Conservation (phyloP, 2,797 vertebrate species). For the Gadopsis bispinosus region DNA sequence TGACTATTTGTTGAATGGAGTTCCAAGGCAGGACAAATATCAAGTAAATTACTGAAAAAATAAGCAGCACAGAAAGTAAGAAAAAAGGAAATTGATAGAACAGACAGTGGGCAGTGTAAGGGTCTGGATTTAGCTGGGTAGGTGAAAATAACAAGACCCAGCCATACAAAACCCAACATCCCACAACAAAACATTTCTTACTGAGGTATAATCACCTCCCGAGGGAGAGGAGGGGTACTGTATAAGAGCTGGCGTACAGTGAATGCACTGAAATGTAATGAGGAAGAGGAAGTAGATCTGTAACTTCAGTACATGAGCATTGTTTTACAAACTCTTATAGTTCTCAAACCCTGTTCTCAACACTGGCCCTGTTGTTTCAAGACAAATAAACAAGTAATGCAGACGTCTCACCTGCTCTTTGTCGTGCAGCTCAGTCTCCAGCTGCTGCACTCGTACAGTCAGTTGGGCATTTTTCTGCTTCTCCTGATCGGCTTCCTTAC, state of each 20-base stretch:
- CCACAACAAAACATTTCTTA: slow-evolving; percentile 38
- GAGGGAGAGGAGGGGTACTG: slow-evolving; percentile 24
- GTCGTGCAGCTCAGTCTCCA: slow-evolving; percentile 92
- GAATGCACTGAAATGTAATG: not conserved
- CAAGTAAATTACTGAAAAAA: slow-evolving; percentile 4
- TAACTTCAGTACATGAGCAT: slow-evolving; percentile 3
- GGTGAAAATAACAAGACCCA: slow-evolving; percentile 10
- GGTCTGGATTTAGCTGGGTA: slow-evolving; percentile 19
- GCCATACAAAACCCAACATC: slow-evolving; percentile 30
- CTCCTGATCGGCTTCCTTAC: slow-evolving; percentile 90
- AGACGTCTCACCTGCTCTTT: slow-evolving; percentile 90
- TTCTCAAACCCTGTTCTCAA: not conserved
- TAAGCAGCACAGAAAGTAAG: slow-evolving; percentile 2
- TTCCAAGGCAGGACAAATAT: slow-evolving; percentile 5
- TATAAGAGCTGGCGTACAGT: not conserved
- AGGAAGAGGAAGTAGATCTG: slow-evolving; percentile 9
- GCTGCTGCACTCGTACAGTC: slow-evolving; percentile 88
- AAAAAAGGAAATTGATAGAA: not conserved
- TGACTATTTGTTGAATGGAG: slow-evolving; percentile 1
- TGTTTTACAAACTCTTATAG: not conserved
- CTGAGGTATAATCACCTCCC: slow-evolving; percentile 50
- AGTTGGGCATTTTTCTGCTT: slow-evolving; percentile 91
- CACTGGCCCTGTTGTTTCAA: not conserved
- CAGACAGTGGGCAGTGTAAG: slow-evolving; percentile 14
- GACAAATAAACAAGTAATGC: not conserved